Conservation (phyloP, 2,797 vertebrate species). For the Pseudocheirus occidentalis region DNA sequence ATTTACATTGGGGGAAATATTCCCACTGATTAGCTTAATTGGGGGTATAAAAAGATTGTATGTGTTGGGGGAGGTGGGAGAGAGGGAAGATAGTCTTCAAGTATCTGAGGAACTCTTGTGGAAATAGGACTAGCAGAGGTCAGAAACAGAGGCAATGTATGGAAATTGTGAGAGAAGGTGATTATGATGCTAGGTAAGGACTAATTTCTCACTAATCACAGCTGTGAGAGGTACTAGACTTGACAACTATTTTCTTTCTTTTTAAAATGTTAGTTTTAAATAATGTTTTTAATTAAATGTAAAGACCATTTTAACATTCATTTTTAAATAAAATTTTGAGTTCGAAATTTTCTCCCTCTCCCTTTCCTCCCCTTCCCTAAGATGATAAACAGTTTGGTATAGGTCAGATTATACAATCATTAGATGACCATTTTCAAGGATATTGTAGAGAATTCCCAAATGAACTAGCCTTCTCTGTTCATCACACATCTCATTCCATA, state of each 20-base stretch:
- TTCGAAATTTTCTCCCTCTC: not conserved
- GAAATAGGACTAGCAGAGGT: not conserved
- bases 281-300: not conserved
- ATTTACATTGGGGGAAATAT: not conserved
- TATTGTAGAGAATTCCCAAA: not conserved
- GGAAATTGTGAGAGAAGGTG: not conserved
- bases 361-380: not conserved
- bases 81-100: not conserved
- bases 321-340: not conserved
- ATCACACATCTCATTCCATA: not conserved
- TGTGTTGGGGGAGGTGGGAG: not conserved
- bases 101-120: not conserved
- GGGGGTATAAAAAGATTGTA: not conserved
- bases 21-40: not conserved
- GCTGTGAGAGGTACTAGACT: not conserved
- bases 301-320: not conserved
- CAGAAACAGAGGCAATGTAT: not conserved
- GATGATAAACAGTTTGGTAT: not conserved
- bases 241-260: not conserved
- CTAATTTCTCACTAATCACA: not conserved
- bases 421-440: not conserved
- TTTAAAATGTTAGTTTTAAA: not conserved
- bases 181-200: not conserved
- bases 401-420: not conserved
- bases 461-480: not conserved